Evolutionary conservation across 2,113 vertebrate genomes (phyloP).

Genomic region (Chamaetylas fuelleborni): DNA sequence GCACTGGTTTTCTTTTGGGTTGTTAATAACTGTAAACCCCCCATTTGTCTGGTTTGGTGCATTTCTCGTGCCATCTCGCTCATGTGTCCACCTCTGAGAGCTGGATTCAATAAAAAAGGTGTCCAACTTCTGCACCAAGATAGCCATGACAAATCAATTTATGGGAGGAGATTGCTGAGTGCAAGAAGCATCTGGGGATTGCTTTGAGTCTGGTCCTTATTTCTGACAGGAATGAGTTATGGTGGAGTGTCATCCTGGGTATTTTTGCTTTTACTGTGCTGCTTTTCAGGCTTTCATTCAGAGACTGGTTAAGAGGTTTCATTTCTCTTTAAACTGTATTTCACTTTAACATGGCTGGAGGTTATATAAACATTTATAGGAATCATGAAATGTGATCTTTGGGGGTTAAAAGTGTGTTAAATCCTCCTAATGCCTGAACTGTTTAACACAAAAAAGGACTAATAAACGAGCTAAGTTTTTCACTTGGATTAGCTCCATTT

Average conservation of each 20-base stretch:
- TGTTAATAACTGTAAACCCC: neutral
- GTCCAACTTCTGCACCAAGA: neutral
- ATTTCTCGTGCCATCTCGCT: neutral
- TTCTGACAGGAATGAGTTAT: conserved; percentile 24
- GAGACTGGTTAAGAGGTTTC: neutral
- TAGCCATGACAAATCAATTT: conserved; percentile 51
- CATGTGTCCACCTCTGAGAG: neutral
- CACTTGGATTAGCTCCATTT: conserved; percentile 66
- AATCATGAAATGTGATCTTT: conserved; percentile 67
- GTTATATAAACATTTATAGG: conserved; percentile 66
- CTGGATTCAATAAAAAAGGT: conserved; percentile 49
- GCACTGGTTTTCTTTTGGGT: neutral
- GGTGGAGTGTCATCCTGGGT: neutral
- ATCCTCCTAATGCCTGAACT: conserved; percentile 60
- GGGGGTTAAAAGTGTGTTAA: conserved; percentile 61
- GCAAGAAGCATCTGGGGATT: conserved; percentile 21
- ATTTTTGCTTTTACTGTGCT: conserved; percentile 17
- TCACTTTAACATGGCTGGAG: conserved; percentile 61
- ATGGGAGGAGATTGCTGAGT: neutral
- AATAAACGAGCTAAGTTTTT: conserved; percentile 45
- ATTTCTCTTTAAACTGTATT: conserved; percentile 36
- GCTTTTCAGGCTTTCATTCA: conserved; percentile 23
- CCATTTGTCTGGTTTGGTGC: accelerated
- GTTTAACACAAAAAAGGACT: conserved; percentile 59
- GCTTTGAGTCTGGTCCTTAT: neutral